Evolutionary conservation across 2,888 invertebrate species (phyloP).

Genomic region (Pheosia gnoma): DNA sequence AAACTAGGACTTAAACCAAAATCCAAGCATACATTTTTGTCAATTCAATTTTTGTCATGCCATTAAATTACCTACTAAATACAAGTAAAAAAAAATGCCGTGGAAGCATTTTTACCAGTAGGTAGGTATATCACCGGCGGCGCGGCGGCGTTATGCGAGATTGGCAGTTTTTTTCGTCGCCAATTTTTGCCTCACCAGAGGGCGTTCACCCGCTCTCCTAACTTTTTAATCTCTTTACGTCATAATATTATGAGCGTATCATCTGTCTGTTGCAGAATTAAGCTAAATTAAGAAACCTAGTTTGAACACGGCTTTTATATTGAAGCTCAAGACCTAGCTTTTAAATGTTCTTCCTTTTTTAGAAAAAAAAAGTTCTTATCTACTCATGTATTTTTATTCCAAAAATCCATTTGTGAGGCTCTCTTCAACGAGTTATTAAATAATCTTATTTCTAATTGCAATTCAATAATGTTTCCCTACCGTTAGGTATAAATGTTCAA

Average conservation of each 20-base stretch:
- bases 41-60: neutral
- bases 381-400: no score
- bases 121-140: slow-evolving; percentile 11
- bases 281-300: slow-evolving; percentile 13
- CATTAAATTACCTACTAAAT: neutral
- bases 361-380: neutral
- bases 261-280: slow-evolving; percentile 18
- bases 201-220: slow-evolving; percentile 53
- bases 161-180: slow-evolving; percentile 35
- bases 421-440: no score
- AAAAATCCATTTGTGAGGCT: no score
- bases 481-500: no score
- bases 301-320: slow-evolving; percentile 13
- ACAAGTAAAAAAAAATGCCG: slow-evolving; percentile 24
- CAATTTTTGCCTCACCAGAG: slow-evolving; percentile 45
- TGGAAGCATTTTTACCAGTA: slow-evolving; percentile 27
- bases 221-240: slow-evolving; percentile 55
- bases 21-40: no score
- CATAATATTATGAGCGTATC: slow-evolving; percentile 29
- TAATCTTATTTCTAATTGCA: no score
- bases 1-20: neutral
- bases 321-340: neutral
- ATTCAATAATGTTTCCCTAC: no score
- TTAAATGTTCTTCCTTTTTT: neutral
- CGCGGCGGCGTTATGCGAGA: slow-evolving; percentile 21